Evolutionary conservation across 2,113 vertebrate genomes (phyloP).

Genomic region (Butorides virescens): DNA sequence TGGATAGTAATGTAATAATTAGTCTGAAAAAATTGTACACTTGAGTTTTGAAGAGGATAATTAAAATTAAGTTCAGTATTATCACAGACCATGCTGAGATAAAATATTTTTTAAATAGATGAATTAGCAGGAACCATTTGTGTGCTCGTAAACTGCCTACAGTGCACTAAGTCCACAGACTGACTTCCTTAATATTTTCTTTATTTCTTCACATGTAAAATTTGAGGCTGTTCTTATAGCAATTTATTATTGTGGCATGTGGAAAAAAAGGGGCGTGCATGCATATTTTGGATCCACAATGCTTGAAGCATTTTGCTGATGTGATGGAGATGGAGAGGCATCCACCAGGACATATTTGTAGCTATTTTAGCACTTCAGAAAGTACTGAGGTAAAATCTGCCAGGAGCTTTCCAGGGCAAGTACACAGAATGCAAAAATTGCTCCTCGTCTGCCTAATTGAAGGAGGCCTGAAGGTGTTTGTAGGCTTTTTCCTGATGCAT

Average conservation of each 20-base stretch:
- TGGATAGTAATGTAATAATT: background rate
- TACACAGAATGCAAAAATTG: background rate
- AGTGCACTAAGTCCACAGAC: background rate
- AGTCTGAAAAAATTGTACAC: background rate
- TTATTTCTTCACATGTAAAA: background rate
- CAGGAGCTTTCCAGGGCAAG: background rate
- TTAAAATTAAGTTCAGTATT: background rate
- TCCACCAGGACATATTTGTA: background rate
- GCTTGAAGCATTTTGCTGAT: background rate
- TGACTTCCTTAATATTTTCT: background rate
- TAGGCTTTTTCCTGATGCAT: background rate
- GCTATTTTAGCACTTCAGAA: background rate
- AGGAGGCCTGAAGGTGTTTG: background rate
- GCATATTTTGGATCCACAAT: background rate
- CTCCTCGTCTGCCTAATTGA: background rate
- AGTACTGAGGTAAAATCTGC: background rate
- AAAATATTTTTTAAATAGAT: background rate
- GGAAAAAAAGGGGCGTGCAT: fast-evolving
- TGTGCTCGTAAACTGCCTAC: background rate
- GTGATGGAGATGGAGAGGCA: background rate
- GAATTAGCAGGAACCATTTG: background rate
- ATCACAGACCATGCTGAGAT: background rate
- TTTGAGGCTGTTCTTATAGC: background rate
- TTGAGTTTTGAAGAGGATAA: background rate
- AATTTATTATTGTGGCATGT: background rate